Base-by-base conservation (phyloP, 2,113 vertebrate species). In the Nothocercus julius region DNA sequence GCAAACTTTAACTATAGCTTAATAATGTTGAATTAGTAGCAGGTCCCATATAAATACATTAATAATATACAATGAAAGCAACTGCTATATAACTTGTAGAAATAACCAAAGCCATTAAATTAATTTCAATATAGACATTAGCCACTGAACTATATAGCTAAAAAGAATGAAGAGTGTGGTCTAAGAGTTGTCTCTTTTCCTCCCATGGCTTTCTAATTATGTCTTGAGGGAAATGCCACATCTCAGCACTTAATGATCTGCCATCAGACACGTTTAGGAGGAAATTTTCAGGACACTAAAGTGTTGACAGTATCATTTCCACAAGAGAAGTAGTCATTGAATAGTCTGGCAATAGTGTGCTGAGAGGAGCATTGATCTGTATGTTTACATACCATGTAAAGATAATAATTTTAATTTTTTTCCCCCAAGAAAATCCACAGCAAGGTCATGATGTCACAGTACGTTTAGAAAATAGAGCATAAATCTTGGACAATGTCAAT, bases 61-160 rank as follows among this genome's bases (percentile, higher is more conserved):
- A 95, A 91, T 84, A 96, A 95, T 94, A 90, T 56, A 30, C 68
- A 90, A 81, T 97, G 82, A 95, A 97, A 88, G 95, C 72, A 40
- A 79, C 94, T 96, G 85, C 86, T 79, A 44, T 96, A 58, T 85
- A 94, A 96, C 76, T 97, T 93, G 80, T 91, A 96, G 88, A 96
- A 76, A 91, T 96, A 97, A 96, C 90, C 96, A 87, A 96, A 93
- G 79, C 54, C 45, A 97, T 95, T 97, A 80, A 96, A 89, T 97
- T 95, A 91, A 92, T 95, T 90, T 92, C 95, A 89, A 92, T 88
- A 90, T 91, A 94, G 82, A 85, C 89, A 95, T 97, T 97, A 93
- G 85, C 82, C 94, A 95, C 66, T 93, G 82, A 97, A 95, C 89
- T 97, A 92, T 78, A 38, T 74, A 82, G 73, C 82, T 90, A 93